phyloP scores from a whole-genome alignment of 2,797 vertebrate species.

The Scolopax rusticola region DNA sequence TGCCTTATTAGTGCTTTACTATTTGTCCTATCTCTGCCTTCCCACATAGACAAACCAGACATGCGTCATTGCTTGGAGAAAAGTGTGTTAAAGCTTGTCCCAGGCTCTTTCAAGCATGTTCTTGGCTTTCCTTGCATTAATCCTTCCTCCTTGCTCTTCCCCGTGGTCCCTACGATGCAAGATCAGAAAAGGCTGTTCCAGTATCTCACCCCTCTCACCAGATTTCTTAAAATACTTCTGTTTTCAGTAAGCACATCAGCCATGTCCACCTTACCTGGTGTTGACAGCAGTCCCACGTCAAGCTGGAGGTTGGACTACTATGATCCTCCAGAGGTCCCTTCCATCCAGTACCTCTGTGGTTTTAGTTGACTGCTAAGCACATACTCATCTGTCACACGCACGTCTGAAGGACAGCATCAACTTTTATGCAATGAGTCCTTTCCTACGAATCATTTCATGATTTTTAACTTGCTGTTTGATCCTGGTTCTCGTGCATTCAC shows the following conservation, averaged over 20 bases:
- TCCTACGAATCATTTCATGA: not conserved
- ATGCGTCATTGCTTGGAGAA: not conserved
- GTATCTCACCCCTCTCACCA: not conserved
- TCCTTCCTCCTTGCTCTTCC: not conserved
- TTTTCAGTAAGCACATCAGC: not conserved
- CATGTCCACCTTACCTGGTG: not conserved
- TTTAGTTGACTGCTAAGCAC: not conserved
- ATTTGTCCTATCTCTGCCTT: not conserved
- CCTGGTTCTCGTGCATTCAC: not conserved
- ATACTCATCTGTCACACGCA: not conserved
- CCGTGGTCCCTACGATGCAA: rapidly evolving
- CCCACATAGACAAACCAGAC: not conserved
- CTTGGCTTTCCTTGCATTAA: not conserved
- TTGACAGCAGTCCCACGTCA: not conserved
- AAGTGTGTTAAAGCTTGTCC: not conserved
- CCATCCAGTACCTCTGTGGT: not conserved
- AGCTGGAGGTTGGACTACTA: not conserved
- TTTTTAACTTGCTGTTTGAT: conserved; percentile 11
- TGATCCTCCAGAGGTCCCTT: not conserved
- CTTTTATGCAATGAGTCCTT: not conserved
- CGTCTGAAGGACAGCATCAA: not conserved
- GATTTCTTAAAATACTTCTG: not conserved
- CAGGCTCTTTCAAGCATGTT: not conserved
- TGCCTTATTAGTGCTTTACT: not conserved
- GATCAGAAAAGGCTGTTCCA: not conserved